Evolutionary conservation across 2,113 vertebrate genomes (phyloP), one percentile per base, ranked within the genome.

Genomic region (Ageneiosus marmoratus): DNA sequence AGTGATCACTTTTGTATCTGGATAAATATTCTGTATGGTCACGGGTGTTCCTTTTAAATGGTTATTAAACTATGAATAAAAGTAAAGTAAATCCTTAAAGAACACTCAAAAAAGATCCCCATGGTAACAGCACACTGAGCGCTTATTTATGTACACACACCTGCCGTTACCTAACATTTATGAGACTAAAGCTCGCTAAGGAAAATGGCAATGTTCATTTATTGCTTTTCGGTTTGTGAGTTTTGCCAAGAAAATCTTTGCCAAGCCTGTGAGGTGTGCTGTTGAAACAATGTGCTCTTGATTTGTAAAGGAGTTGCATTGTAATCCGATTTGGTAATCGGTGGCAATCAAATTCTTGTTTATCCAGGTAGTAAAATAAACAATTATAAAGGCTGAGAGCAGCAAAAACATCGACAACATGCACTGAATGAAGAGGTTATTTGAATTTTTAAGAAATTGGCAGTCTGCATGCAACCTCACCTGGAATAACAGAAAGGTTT

Each of bases 1-100:
- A 13, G 1, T 24, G 37, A 24, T 10, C 22, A 70, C 15, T 44
- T 22, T 37, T 90, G 90, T 89, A 89, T 91, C 75, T 82, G 46
- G 90, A 65, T 81, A 67, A 79, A 89, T 91, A 91, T 92, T 93
- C 5, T 55, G 73, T 18, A 11, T 74, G 46, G 51, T n/a, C 50
- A 44, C 82, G 74, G 77, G 83, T 86, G 80, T 84, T 63, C 76
- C 79, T 86, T 83, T 79, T 77, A 91, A 81, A 73, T 80, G 81
- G 72, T 55, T 67, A 50, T 67, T 85, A 83, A 87, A 88, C 44
- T 74, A 34, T 20, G 34, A 83, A 84, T 86, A 80, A 81, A 67
- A 82, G 58, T 37, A n/a, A 74, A 56, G 80, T 79, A 77, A 85
- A 84, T 76, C 75, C 73, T 41, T 53, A 84, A 77, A 37, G 73